Percentiles rank a stretch among this genome's conserved stretches.
Evolutionary conservation across 2,888 invertebrate genomes (phyloP).

Genomic region (Oeneis ivallda): DNA sequence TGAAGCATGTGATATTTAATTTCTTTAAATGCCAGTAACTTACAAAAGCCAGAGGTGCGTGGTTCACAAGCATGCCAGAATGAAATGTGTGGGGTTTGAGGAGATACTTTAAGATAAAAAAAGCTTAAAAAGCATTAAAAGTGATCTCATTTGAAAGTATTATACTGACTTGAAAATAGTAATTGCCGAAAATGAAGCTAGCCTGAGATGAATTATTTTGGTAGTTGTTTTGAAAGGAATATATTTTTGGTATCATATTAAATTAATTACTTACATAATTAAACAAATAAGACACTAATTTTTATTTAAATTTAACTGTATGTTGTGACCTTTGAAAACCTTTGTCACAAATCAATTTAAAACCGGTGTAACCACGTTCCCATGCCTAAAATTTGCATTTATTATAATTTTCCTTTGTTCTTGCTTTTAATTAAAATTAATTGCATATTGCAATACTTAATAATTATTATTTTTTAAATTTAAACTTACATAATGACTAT

Average conservation of each 20-base stretch:
- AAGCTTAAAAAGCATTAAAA: too few relatives aligned
- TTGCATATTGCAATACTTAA: neutral
- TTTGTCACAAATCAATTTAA: neutral
- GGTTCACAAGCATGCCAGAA: neutral
- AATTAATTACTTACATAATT: neutral
- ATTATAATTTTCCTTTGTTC: neutral
- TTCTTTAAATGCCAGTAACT: too few relatives aligned
- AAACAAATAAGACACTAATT: neutral
- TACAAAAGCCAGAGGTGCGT: too few relatives aligned
- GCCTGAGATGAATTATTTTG: neutral
- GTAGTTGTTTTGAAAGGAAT: neutral
- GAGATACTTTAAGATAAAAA: too few relatives aligned
- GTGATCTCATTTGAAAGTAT: too few relatives aligned
- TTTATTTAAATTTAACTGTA: neutral
- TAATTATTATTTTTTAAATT: too few relatives aligned
- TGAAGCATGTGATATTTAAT: too few relatives aligned
- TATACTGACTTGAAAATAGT: too few relatives aligned
- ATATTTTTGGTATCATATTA: neutral
- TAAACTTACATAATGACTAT: too few relatives aligned
- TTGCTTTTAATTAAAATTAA: neutral
- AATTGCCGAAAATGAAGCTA: too few relatives aligned
- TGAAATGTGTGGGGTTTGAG: too few relatives aligned
- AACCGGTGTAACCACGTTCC: neutral
- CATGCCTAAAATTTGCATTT: conserved; percentile 10
- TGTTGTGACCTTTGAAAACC: neutral